Conservation (phyloP, 2,888 invertebrate genomes). For the Acanthococcus lagerstroemiae region DNA sequence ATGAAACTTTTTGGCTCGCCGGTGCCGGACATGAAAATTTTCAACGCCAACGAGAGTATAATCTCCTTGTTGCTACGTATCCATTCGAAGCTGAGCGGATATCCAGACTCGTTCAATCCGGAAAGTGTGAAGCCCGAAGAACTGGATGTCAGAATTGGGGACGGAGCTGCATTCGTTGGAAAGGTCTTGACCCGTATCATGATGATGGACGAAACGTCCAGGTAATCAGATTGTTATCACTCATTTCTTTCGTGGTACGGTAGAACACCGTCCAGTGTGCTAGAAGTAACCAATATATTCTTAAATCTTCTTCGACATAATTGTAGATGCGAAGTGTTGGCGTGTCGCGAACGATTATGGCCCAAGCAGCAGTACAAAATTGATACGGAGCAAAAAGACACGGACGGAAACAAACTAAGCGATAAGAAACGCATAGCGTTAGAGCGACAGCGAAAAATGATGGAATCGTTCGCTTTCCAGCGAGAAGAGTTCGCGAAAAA, state of each 20-base stretch:
- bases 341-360: conserved; percentile 64
- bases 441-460: conserved; percentile 81
- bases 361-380: conserved; percentile 50
- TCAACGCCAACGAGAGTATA: conserved; percentile 66
- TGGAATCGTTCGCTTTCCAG: conserved; percentile 84
- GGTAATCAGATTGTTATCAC: conserved; percentile 33
- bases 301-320: conserved; percentile 30
- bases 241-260: not conserved
- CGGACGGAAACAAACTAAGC: conserved; percentile 45
- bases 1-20: not conserved
- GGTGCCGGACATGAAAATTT: conserved; percentile 9
- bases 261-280: no score
- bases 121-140: conserved; percentile 30
- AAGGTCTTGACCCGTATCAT: conserved; percentile 67
- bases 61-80: conserved; percentile 78
- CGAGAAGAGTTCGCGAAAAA: conserved; percentile 86
- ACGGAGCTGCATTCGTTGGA: conserved; percentile 79
- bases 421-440: conserved; percentile 59
- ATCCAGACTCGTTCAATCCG: conserved; percentile 61
- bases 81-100: conserved; percentile 77
- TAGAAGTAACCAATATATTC: no score
- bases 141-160: conserved; percentile 53
- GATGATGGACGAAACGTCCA: conserved; percentile 56
- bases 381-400: not conserved
- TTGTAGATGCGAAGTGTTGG: conserved; percentile 58